phyloP scores from a whole-genome alignment of 2,113 vertebrate species.

The Kryptolebias marmoratus region DNA sequence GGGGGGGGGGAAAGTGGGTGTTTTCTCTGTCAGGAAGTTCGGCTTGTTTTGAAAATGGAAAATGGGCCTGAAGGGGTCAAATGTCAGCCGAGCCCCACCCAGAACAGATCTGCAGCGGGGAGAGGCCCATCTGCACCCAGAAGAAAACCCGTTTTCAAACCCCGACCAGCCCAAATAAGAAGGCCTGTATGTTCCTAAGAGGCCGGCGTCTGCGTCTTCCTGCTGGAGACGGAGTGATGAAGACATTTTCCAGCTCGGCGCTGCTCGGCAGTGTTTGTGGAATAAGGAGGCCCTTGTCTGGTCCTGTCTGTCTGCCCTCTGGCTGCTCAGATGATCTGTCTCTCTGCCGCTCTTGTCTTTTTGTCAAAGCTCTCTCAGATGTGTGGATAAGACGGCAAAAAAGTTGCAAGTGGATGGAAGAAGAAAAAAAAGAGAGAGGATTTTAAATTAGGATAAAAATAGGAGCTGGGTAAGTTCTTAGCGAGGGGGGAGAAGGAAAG shows the following conservation, averaged over 20 bases:
- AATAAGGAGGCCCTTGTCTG: conserved; percentile 72
- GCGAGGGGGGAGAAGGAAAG: conserved; percentile 29
- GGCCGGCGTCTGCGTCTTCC: conserved; percentile 19
- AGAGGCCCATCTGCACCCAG: conserved; percentile 71
- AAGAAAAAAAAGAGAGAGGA: conserved; percentile 6
- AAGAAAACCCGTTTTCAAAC: conserved; percentile 52
- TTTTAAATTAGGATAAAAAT: conserved; percentile 32
- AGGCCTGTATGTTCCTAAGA: neutral
- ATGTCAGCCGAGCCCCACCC: conserved; percentile 63
- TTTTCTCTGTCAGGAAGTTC: conserved; percentile 59
- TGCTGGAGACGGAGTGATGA: conserved; percentile 44
- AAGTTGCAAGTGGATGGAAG: neutral
- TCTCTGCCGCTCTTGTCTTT: conserved; percentile 22
- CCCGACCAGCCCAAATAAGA: conserved; percentile 6
- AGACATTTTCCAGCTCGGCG: conserved; percentile 68
- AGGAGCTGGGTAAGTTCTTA: conserved; percentile 38
- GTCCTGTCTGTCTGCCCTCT: conserved; percentile 21
- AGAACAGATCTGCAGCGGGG: conserved; percentile 61
- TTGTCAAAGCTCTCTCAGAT: conserved; percentile 8
- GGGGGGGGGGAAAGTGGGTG: no score
- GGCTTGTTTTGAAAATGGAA: conserved; percentile 65
- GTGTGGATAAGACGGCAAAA: conserved; percentile 4
- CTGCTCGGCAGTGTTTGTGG: conserved; percentile 49
- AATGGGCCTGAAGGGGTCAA: conserved; percentile 56
- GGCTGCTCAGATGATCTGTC: conserved; percentile 44